A percentile compares a stretch with the other conserved stretches of the same genome.
These are phyloP conservation scores for Euura saliciscinereae DNA, from an alignment of 1,140 invertebrate species.

Conservation along the genomic window DNA sequence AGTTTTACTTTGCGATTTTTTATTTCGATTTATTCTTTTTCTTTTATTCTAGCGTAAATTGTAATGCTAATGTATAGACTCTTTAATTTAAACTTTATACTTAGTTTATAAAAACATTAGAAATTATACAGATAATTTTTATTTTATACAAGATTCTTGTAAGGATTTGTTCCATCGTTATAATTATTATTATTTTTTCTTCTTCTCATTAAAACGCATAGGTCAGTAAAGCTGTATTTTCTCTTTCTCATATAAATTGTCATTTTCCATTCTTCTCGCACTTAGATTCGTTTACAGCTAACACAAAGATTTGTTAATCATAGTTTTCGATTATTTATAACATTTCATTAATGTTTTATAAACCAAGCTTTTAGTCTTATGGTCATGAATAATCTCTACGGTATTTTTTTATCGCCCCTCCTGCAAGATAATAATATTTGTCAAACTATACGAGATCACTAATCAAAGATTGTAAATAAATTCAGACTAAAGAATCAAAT, in stretches of 20 bases:
- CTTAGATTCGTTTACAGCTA: neutral
- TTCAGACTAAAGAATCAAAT: no score
- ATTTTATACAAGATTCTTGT: neutral
- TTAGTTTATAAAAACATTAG: neutral
- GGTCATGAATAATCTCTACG: slow-evolving; percentile 35
- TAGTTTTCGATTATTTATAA: slow-evolving; percentile 14
- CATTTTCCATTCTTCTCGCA: neutral
- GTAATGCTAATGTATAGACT: slow-evolving; percentile 36
- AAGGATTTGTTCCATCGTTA: neutral
- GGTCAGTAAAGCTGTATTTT: no score
- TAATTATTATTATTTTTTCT: neutral
- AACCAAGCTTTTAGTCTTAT: slow-evolving; percentile 38
- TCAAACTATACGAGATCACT: no score
- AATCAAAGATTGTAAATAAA: no score
- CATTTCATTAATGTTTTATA: slow-evolving; percentile 35
- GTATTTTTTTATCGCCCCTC: slow-evolving; percentile 31
- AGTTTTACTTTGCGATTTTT: slow-evolving; percentile 35
- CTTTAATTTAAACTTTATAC: slow-evolving; percentile 29
- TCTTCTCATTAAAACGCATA: no score
- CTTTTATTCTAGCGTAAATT: slow-evolving; percentile 37
- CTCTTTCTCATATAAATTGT: no score
- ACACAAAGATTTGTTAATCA: neutral
- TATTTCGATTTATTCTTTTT: slow-evolving; percentile 40
- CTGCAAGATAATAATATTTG: slow-evolving; percentile 5
- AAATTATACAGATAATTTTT: neutral